Conservation (phyloP, 2,113 vertebrate genomes). For the Chloebia gouldiae region DNA sequence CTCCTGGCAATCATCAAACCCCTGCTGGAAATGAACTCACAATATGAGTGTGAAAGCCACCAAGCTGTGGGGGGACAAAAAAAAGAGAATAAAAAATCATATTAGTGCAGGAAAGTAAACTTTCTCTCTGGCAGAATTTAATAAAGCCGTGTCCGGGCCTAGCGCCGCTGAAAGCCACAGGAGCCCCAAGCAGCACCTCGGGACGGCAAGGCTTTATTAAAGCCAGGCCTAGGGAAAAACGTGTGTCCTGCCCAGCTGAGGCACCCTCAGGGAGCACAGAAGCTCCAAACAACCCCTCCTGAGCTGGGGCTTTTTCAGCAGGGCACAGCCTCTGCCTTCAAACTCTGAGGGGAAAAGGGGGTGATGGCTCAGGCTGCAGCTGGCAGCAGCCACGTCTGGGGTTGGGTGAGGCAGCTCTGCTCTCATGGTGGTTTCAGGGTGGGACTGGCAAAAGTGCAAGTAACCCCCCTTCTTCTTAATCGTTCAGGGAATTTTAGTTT, state of each 20-base stretch:
- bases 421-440: fast-evolving
- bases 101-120: slow-evolving; percentile 27
- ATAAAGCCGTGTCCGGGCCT: slow-evolving; percentile 30
- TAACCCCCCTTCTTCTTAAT: fast-evolving
- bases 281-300: neutral
- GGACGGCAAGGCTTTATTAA: slow-evolving; percentile 62
- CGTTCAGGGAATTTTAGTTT: neutral
- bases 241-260: neutral
- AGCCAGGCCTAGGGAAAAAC: neutral
- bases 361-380: neutral
- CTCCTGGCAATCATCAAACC: neutral
- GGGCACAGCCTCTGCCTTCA: fast-evolving
- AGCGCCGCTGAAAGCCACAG: neutral
- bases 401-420: neutral
- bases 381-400: neutral
- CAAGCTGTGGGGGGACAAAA: neutral
- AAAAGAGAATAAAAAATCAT: neutral
- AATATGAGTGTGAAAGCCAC: neutral
- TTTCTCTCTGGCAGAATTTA: slow-evolving; percentile 58
- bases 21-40: neutral
- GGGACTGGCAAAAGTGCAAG: neutral
- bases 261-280: neutral
- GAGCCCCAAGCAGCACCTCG: slow-evolving; percentile 24
- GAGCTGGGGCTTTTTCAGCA: neutral
- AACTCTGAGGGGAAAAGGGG: neutral